A percentile compares a stretch with the other conserved stretches of the same genome.
Evolutionary conservation across 2,797 vertebrate genomes (phyloP).

Genomic region (Enteromius thamalakanensis): DNA sequence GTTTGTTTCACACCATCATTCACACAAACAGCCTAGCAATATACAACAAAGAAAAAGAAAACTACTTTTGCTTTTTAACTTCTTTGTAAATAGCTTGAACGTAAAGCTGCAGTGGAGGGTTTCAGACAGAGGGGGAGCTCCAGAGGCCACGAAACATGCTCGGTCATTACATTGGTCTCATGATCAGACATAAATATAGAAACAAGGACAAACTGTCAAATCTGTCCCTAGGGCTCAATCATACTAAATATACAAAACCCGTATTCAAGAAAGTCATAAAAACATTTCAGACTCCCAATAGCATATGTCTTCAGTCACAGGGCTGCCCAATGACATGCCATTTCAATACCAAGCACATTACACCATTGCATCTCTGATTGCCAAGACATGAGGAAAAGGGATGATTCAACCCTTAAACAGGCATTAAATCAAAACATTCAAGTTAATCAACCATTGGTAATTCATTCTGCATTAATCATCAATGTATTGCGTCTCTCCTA

Average conservation of each 20-base stretch:
- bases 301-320: neutral
- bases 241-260: conserved; percentile 34
- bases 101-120: conserved; percentile 70
- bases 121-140: conserved; percentile 48
- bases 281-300: conserved; percentile 8
- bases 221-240: conserved; percentile 12
- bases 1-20: conserved; percentile 63
- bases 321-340: neutral
- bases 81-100: conserved; percentile 57
- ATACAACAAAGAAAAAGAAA: conserved; percentile 32
- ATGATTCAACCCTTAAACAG: neutral
- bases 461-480: conserved; percentile 1
- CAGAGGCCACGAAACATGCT: conserved; percentile 63
- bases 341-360: neutral
- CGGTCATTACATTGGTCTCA: conserved; percentile 70
- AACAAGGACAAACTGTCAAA: conserved; percentile 14
- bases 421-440: conserved; percentile 21
- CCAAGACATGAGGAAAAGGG: neutral
- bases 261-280: conserved; percentile 38
- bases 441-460: neutral
- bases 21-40: conserved; percentile 62
- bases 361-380: neutral
- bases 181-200: conserved; percentile 54
- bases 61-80: conserved; percentile 39
- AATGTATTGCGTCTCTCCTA: neutral